Evolutionary conservation across 2,888 invertebrate species (phyloP).

Genomic region (Eilema griseolum): DNA sequence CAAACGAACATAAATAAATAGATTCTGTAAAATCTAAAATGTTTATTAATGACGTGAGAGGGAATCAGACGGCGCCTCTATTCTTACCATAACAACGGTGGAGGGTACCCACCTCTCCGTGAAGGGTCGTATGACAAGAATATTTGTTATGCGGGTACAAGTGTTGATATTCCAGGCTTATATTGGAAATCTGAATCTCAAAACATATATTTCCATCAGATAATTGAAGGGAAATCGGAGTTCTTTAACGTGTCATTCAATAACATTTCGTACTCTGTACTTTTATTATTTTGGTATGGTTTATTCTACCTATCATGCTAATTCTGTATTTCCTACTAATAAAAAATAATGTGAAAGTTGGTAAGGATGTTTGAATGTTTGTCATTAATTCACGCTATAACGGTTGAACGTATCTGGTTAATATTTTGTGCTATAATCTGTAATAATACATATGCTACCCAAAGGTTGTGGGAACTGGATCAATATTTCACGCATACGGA

Average conservation of each 20-base stretch:
- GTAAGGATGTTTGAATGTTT: too few species aligned
- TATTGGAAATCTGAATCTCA: not conserved
- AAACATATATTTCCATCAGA: not conserved
- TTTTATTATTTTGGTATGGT: not conserved
- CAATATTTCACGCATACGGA: too few species aligned
- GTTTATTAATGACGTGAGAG: not conserved
- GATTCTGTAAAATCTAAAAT: not conserved
- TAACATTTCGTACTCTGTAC: not conserved
- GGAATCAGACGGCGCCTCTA: conserved; percentile 4
- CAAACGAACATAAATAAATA: too few species aligned
- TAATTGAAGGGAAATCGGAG: not conserved
- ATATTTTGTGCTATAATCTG: too few species aligned
- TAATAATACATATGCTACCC: too few species aligned
- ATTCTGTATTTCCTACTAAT: too few species aligned
- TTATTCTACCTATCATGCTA: not conserved
- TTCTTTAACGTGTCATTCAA: not conserved
- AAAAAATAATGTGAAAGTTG: too few species aligned
- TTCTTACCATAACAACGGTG: conserved; percentile 2
- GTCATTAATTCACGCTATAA: too few species aligned
- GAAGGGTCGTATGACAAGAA: not conserved
- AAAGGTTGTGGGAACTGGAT: too few species aligned
- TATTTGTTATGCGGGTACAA: not conserved
- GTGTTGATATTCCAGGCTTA: not conserved
- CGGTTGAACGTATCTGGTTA: too few species aligned
- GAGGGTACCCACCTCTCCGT: not conserved